Base-by-base conservation (phyloP, 2,888 invertebrate species). In the Acleris sparsana region DNA sequence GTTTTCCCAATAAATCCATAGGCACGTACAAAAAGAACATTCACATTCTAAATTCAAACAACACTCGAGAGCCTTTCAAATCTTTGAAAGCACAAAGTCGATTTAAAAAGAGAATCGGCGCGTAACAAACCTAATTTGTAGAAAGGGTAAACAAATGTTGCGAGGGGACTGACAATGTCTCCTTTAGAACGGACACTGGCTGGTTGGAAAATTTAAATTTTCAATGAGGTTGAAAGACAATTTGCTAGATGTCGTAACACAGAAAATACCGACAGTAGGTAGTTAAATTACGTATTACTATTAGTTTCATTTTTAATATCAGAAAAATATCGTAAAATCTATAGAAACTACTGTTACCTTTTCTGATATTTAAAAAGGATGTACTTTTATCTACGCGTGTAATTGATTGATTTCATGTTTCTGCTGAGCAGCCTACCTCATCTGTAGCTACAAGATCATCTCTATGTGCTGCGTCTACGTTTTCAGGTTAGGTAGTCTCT, bases 111-210 rank as follows among this genome's bases (percentile, higher is more conserved):
- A 69, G 75, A 73, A 68, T 72, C 71, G 76, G 76, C 69, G 75
- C 80, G 82, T 73, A 78, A 83, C 85, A 78, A 87, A 87, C 80
- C 80, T 82, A 85, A 88, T 88, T 88, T 87, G 79, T 75, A 73
- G 75, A 80, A 86, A 85, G 85, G 86, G 82, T 83, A 83, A 80
- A 85, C 83, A 84, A 81, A 82, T 59, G 59, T 68, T 71, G 70
- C 71, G 76, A 77, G 75, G 69, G 71, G 75, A 77, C 77, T 78
- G 72, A 78, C 79, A 81, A 82, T 82, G 75, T 71, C 56, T 53
- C 33, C 61, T n/a, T 43, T 22, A 61, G 44, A 29, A 44, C 48
- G 67, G 67, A 60, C 67, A 60, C 39, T 63, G 57, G 51, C 20
- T 29, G 53, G 43, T 48, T 63, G 53, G 55, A 44, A 57, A 62